Base-by-base conservation (phyloP, 2,888 invertebrate species). In the Antheraea assamensis region DNA sequence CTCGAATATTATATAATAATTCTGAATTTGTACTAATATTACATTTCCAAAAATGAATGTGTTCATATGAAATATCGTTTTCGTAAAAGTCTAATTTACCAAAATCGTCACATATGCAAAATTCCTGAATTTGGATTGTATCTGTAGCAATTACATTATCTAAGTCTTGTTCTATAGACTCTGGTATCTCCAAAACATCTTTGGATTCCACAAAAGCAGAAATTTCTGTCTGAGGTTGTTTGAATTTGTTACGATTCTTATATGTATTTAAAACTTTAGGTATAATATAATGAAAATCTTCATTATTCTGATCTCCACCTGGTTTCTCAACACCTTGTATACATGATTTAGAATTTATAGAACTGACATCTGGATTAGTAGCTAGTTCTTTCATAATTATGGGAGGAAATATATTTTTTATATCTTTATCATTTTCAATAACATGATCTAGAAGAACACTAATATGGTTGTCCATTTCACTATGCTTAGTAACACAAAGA, bases 271-370 rank as follows among this genome's bases (percentile, higher is more conserved):
- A 35, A 75, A 78, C 76, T 73, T 79, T 77, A 31, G 71, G 31
- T 71, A 75, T 70, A 64, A 70, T 68, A 35, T 49, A 30, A 30
- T 68, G 64, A 74, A 74, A 71, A 19, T 72, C 75, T 47, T 30
- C 21, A 55, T 24, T 13, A 42, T 27, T 47, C 42, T 70, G 70
- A 58, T 49, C 64, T 71, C 92, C 92, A 84, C 92, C 93, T 74
- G 92, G 92, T 78, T 91, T 91, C 83, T 92, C 92, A 17, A 90
- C 90, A 64, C 91, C 91, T 81, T 91, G 90, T 74, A 88, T 86
- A 79, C 82, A 86, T 75, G 88, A 81, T 81, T 92, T 92, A 4
- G 89, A 87, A 77, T 85, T 85, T 61, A 75, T 74, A 75, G 76
- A 77, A 64, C 66, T 76, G 35, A 72, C 71, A 70, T 75, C 78